These are phyloP conservation scores for Petrolisthes cinctipes DNA, from an alignment of 2,888 invertebrate species.

Conservation along the genomic window DNA sequence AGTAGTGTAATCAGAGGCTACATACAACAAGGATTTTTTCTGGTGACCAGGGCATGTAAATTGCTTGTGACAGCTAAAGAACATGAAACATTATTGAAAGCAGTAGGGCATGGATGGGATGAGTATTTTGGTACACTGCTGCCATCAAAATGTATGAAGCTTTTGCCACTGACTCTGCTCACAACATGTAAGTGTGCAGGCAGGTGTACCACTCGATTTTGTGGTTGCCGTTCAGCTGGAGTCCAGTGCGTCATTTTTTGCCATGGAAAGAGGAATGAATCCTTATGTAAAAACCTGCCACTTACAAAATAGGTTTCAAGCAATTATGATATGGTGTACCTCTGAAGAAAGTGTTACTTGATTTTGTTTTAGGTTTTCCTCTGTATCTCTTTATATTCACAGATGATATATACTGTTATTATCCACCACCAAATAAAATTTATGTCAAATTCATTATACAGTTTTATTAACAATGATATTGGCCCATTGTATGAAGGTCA, in stretches of 20 bases:
- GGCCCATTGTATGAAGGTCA: too few species aligned
- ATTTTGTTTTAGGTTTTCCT: neutral
- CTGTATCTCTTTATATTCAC: neutral
- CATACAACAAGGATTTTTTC: neutral
- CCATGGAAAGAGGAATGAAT: neutral
- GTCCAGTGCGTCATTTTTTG: neutral
- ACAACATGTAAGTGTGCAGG: neutral
- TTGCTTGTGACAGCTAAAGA: neutral
- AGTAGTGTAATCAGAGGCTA: slow-evolving; percentile 9
- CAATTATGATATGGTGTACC: neutral
- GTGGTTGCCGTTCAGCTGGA: too few species aligned
- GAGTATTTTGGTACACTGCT: neutral
- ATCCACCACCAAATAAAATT: neutral
- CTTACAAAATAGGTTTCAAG: too few species aligned
- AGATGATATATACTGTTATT: neutral
- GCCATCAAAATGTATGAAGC: neutral
- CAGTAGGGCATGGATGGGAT: neutral
- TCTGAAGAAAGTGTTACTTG: too few species aligned
- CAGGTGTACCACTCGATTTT: too few species aligned
- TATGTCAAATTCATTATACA: neutral
- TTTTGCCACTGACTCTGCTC: neutral
- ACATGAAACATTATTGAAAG: neutral
- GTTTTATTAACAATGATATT: too few species aligned
- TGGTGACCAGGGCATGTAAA: neutral
- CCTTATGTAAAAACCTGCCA: neutral